Evolutionary conservation across 2,113 vertebrate species (phyloP), one percentile per base, ranked within the genome.

Genomic region (Leucoraja erinaceus): DNA sequence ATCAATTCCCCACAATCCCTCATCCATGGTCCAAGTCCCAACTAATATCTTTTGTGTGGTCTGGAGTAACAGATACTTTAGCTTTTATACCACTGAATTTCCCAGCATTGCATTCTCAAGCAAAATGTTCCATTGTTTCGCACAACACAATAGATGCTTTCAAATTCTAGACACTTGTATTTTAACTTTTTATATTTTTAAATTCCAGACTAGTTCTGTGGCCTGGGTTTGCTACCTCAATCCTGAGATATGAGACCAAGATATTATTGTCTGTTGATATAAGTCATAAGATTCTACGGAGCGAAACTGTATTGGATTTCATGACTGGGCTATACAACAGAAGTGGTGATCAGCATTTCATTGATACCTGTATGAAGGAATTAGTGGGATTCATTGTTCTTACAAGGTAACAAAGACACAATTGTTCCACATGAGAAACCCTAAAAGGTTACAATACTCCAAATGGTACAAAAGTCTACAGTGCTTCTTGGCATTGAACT

Each of bases 201-300:
- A 31, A 90, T 90, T 90, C n/a, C 88, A 96, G 96, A 31, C 86
- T 96, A 92, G 94, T 94, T 2, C 93, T 96, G 47, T 96, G 96
- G 96, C 95, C 96, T 4, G 96, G 96, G 0, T 96, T 96, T 63
- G 72, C 94, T 5, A 0, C 95, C 76, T 95, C 95, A 1, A 93
- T 96, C 10, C 93, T 95, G 0, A 88, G 93, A 12, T 96, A 95
- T 93, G 96, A 96, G 84, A 94, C 74, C 54, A 94, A 31, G 10
- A 93, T 95, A 1, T 94, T 95, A 6, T 70, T 96, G 5, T 94
- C 94, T 92, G 95, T 94, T 10, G 94, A 96, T 0, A 94, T 96
- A 63, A 95, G 95, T 90, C 95, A 96, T n/a, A 96, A 96, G 93
- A 66, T 96, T 33, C 95, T 96, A 28, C 95, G 95, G 1, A 96